Evolutionary conservation across 2,888 invertebrate species (phyloP).

Genomic region (Lamellibrachia satsuma): DNA sequence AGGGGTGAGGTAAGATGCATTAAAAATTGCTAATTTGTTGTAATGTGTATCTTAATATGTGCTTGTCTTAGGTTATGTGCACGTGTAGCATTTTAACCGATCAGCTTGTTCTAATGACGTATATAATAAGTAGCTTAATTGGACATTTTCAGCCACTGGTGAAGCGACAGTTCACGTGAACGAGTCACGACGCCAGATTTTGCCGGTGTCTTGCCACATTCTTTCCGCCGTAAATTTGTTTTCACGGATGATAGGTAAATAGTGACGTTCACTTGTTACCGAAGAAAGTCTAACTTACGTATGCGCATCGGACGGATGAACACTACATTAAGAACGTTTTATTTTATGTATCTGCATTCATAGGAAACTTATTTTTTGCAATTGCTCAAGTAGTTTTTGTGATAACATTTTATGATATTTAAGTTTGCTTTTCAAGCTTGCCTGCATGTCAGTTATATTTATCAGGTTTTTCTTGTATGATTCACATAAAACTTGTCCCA

Average conservation of each 20-base stretch:
- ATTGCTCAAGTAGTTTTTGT: no score
- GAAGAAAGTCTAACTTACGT: no score
- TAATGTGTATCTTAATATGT: not conserved
- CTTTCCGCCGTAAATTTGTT: not conserved
- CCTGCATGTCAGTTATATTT: no score
- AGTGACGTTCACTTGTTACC: no score
- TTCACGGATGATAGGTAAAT: not conserved
- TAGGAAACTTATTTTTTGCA: no score
- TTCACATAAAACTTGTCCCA: no score
- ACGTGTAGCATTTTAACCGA: not conserved
- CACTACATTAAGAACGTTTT: no score
- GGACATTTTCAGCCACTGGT: not conserved
- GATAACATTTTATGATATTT: no score
- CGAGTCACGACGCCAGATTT: not conserved
- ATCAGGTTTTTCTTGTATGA: no score
- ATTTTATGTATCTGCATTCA: no score
- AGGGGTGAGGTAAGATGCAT: slow-evolving; percentile 47
- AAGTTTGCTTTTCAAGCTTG: no score
- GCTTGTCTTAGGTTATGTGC: not conserved
- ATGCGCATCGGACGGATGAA: no score
- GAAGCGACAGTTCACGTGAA: not conserved
- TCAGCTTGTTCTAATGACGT: not conserved
- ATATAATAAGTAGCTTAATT: not conserved
- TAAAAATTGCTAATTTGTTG: not conserved
- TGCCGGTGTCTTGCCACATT: not conserved